phyloP scores from a whole-genome alignment of 30 jellyfish, hydroid and myxozoan genomes.

The Turritopsis rubra region DNA sequence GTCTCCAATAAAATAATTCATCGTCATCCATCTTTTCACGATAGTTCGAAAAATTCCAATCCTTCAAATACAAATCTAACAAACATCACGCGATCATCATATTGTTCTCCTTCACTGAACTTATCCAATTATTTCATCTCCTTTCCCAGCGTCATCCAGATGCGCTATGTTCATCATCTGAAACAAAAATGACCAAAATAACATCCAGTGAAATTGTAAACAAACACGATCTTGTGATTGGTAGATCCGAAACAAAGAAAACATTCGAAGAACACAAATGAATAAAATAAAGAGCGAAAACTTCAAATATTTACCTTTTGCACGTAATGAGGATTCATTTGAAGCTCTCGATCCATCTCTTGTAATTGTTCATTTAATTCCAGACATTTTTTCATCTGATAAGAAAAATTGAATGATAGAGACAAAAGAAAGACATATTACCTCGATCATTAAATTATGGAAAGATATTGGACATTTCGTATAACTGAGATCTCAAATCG shows the following conservation, averaged over 20 bases:
- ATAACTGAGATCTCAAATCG: background rate
- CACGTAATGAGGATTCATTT: slow-evolving; percentile 83
- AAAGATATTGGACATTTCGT: background rate
- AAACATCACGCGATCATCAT: background rate
- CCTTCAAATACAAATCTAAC: background rate
- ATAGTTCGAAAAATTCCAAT: background rate
- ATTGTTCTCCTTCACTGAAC: background rate
- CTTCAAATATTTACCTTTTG: slow-evolving; percentile 53
- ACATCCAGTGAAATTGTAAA: background rate
- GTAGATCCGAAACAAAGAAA: background rate
- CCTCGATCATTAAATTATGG: background rate
- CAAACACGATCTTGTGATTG: background rate
- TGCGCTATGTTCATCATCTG: slow-evolving; percentile 80
- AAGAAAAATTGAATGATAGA: background rate
- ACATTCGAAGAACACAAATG: background rate
- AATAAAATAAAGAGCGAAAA: background rate
- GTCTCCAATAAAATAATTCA: background rate
- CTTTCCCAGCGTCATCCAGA: slow-evolving; percentile 85
- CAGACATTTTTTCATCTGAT: slow-evolving; percentile 68
- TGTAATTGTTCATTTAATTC: slow-evolving; percentile 63
- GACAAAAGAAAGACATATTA: too few species aligned
- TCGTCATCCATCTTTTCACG: background rate
- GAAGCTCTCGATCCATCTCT: slow-evolving; percentile 79
- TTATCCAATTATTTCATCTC: slow-evolving; percentile 58
- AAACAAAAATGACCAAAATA: background rate